Evolutionary conservation across 2,888 invertebrate genomes (phyloP), one percentile per base, ranked within the genome.

Genomic region (Hetaerina titia): DNA sequence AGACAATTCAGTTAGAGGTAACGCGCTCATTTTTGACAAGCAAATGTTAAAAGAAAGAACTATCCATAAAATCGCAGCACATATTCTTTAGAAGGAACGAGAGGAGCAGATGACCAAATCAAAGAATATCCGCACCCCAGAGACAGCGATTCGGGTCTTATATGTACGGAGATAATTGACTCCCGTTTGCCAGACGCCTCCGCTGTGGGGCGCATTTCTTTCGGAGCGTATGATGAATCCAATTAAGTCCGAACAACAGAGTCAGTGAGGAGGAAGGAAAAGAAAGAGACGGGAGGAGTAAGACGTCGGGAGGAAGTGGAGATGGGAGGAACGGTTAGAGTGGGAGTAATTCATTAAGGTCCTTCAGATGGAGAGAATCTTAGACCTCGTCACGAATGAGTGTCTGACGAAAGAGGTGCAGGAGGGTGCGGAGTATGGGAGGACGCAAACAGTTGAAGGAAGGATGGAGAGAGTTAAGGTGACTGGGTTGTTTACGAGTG

Each of bases 311-410:
- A 63, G 60, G 31, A 63, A 60, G 63, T 25, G 13, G 87, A 31
- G 45, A 87, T 87, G 81, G 2, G 81, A 31, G 6, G 31, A 22
- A 81, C 81, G 81, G 25, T 31, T 31, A 22, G n/a, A 89, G 89
- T 58, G 58, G 89, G n/a, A 7, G 89, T 58, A 89, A 56, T 89
- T 57, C 89, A 89, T 89, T 89, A 58, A 89, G 57, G 58, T 57
- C 31, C 11, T 13, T 2, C 25, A 81, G n/a, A 90, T 31, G 19
- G 89, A 6, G 92, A 64, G 56, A 69, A 58, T n/a, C 57, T 89
- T 89, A 89, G 22, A 9, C 31, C 81, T 58, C 22, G 89, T 9
- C 58, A 58, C 57, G 89, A 57, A 89, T 89, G 11, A 19, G 69
- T 92, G 56, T 45, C 25, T 74, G 13, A 74, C 2, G 2, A 90